Conservation (phyloP, 2,888 invertebrate species). For the Hylaea fasciaria region DNA sequence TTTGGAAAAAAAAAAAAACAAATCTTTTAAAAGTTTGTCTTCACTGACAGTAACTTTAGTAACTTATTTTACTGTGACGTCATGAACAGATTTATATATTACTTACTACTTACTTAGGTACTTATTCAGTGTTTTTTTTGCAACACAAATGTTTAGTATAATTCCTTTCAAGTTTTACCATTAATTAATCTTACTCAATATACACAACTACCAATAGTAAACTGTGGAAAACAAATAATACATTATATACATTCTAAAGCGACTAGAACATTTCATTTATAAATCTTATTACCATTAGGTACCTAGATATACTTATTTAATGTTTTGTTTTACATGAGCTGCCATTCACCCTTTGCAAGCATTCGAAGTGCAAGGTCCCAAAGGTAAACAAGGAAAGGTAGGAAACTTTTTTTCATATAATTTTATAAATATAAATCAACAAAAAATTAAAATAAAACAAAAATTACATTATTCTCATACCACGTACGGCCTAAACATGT, state of each 20-base stretch:
- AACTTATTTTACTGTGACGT: too few species aligned
- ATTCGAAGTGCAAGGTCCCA: background rate
- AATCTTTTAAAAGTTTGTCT: too few species aligned
- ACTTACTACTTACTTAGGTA: too few species aligned
- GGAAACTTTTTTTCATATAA: background rate
- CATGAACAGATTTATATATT: too few species aligned
- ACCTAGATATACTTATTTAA: background rate
- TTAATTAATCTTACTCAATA: too few species aligned
- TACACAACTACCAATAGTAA: background rate
- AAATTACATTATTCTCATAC: constrained; percentile 75
- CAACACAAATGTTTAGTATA: too few species aligned
- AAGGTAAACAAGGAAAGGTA: background rate
- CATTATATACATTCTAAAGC: constrained; percentile 14
- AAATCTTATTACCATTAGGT: background rate
- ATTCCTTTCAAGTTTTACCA: too few species aligned
- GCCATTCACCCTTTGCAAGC: background rate
- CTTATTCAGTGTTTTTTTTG: too few species aligned
- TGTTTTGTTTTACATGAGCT: constrained; percentile 6
- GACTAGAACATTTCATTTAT: constrained; percentile 15
- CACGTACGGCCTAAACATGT: constrained; percentile 83
- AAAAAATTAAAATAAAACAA: constrained; percentile 55
- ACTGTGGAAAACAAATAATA: background rate
- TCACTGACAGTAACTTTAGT: too few species aligned
- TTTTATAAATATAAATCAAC: constrained; percentile 19
- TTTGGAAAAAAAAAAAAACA: too few species aligned